These are phyloP conservation scores for Xylota segnis DNA, from an alignment of 2,888 invertebrate genomes.

Conservation along the genomic window DNA sequence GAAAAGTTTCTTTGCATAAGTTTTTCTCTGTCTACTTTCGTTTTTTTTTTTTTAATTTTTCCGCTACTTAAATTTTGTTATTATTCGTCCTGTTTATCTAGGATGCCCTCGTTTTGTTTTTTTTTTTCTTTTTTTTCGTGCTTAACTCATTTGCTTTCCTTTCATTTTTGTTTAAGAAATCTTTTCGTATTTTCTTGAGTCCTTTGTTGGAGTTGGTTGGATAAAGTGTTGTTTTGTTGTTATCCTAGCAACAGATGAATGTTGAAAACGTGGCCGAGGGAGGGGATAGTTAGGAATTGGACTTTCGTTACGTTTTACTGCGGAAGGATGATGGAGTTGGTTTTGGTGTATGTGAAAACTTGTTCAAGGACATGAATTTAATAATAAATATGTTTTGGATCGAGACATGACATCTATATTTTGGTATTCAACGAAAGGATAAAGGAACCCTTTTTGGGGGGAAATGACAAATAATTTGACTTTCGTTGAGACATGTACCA, in stretches of 20 bases:
- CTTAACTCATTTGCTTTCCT: background rate
- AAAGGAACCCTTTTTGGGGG: background rate
- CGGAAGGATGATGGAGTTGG: slow-evolving; percentile 3
- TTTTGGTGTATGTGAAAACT: background rate
- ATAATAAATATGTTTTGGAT: slow-evolving; percentile 19
- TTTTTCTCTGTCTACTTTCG: background rate
- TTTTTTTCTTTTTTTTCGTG: background rate
- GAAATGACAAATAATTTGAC: slow-evolving; percentile 29
- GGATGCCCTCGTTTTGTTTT: slow-evolving; percentile 30
- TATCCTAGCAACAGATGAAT: background rate
- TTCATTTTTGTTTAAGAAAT: slow-evolving; percentile 2
- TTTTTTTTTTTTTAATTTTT: slow-evolving; percentile 36
- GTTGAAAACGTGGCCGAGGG: background rate
- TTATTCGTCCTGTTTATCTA: slow-evolving; percentile 59
- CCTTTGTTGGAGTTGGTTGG: slow-evolving; percentile 1
- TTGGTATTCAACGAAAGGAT: slow-evolving; percentile 3
- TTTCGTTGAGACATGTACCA: slow-evolving; percentile 1
- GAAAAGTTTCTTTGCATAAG: slow-evolving; percentile 47
- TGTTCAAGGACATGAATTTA: slow-evolving; percentile 13
- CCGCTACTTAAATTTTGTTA: slow-evolving; percentile 55
- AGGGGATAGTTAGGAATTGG: slow-evolving; percentile 3
- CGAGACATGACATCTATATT: slow-evolving; percentile 35
- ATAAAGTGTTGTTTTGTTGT: background rate
- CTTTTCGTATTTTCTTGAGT: background rate
- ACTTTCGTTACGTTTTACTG: background rate